phyloP scores from a whole-genome alignment of 2,888 invertebrate species.

The Drosophila limbata region DNA sequence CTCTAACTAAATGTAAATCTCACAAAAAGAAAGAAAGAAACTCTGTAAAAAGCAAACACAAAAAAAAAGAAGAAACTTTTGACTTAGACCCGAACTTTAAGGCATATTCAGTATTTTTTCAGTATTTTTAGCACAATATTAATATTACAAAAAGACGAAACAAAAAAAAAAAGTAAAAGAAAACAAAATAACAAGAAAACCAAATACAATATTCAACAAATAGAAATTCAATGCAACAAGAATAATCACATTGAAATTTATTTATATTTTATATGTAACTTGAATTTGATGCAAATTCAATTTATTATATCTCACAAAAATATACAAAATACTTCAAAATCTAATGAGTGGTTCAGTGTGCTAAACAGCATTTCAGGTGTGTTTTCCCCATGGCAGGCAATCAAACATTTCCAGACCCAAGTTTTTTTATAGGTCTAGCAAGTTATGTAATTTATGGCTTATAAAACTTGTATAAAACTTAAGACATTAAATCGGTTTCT shows the following conservation, averaged over 20 bases:
- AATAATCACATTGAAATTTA: conserved; percentile 75
- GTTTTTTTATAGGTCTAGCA: conserved; percentile 1
- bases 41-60: conserved; percentile 18
- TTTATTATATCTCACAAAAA: background rate
- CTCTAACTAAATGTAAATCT: conserved; percentile 41
- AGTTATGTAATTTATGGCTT: background rate
- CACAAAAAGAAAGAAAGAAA: background rate
- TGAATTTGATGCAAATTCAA: no score
- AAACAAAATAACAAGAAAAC: background rate
- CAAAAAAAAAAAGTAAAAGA: background rate
- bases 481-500: background rate
- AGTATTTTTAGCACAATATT: background rate
- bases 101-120: conserved; percentile 9
- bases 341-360: background rate
- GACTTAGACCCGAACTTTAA: conserved; percentile 25
- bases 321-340: background rate
- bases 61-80: conserved; percentile 31
- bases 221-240: conserved; percentile 80
- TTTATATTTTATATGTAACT: background rate
- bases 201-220: conserved; percentile 19
- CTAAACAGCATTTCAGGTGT: conserved; percentile 9
- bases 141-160: conserved; percentile 2
- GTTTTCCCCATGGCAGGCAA: background rate
- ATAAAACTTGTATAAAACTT: background rate
- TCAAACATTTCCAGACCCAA: background rate